Evolutionary conservation across 53 echinoderm and acorn worm species (phyloP), one percentile per base, ranked within the genome.

Genomic region (Holothuria scabra): DNA sequence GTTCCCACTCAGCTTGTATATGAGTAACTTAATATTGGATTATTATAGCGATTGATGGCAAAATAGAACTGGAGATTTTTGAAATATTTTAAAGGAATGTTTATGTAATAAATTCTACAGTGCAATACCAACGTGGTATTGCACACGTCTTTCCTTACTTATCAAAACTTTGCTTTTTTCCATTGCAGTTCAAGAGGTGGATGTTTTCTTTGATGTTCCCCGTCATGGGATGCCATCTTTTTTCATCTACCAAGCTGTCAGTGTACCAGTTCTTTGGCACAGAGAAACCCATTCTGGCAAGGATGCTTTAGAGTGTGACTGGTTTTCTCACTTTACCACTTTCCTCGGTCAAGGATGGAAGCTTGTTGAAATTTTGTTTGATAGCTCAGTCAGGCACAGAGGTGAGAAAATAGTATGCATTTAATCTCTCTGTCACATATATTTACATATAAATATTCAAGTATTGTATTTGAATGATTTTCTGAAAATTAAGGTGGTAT

Each of bases 131-230:
- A 8, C 2, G 7, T 4, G 52, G 18, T 14, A 8, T 16, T 16
- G 4, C 52, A 52, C 52, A 1, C 52, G 18, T 8, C 52, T 18
- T 18, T 52, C 52, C 18, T 52, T 14, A 9, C 0, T 52, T 16
- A 52, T 52, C 18, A 1, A 4, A 52, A 16, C 48, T 52, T 52
- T 52, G 52, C 18, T 52, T 52, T 52, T 12, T 18, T 52, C 52
- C 1, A 52, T 18, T 18, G 18, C 84, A 95, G 95, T 86, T 41
- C 86, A 85, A 44, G 96, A 93, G n/a, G 90, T 96, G 1, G 96
- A 96, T 65, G 80, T 96, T 64, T 89, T 96, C 58, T 96, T 96
- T 86, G 85, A 96, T 49, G 85, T 96, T 48, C 93, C 96, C 6
- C 74, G 85, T 49, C 89, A 93, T 29, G 83, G 68, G 4, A 93